Evolutionary conservation across 2,797 vertebrate genomes (phyloP), one percentile per base, ranked within the genome.

Genomic region (Sebastes hubbsi): DNA sequence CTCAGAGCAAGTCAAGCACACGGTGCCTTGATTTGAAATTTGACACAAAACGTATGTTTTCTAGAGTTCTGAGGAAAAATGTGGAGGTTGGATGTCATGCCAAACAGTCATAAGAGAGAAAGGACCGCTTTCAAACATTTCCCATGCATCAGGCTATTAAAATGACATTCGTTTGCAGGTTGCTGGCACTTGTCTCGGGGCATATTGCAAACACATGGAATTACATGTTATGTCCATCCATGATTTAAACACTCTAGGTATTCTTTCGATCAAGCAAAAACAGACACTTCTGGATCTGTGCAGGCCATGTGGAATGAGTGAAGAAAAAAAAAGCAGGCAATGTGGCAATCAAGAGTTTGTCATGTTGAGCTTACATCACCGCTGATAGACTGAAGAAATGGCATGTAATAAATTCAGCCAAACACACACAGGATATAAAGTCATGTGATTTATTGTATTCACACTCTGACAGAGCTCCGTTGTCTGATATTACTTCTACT

Each of bases 201-300:
- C 92, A 95, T 94, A 94, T 95, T 93, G 93, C 91, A 90, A 95
- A 93, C 95, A 95, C 93, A 94, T 94, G 93, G 91, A 92, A 94
- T 87, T 94, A 88, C 87, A 93, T 87, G 87, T 91, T 91, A 89
- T 87, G 91, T 93, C 92, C 86, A 90, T 91, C 87, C 80, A 74
- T 90, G 90, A 92, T 94, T 93, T 93, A 94, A 94, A 93, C 91
- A 93, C 78, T 84, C 75, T 83, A 91, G 89, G 90, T 94, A 93
- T 93, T 91, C 92, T 90, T 87, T 84, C 79, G 63, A 89, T 89
- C 85, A 85, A 90, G 82, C 73, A 86, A 80, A 87, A 87, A 66
- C 80, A 89, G 83, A 89, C 85, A 87, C 65, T 92, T 86, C 46
- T 86, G 86, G 81, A 85, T 89, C 79, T 70, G 77, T 83, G 70